Conservation (phyloP, 2,797 vertebrate species). For the Tapera naevia region DNA sequence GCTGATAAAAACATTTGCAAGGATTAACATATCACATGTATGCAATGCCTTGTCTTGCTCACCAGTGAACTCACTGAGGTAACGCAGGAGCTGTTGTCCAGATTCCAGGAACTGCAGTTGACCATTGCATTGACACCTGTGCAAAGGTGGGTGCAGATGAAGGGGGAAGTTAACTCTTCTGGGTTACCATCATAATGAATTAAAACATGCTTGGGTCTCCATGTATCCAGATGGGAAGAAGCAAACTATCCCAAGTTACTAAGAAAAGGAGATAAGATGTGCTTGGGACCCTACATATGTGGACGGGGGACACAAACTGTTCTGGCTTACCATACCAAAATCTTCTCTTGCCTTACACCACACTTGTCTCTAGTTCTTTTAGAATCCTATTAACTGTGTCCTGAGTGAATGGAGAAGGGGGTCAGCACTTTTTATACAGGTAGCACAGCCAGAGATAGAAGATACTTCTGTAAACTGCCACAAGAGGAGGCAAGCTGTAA, state of each 20-base stretch:
- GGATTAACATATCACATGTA: not conserved
- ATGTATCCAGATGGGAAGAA: not conserved
- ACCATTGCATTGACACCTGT: not conserved
- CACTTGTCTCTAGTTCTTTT: not conserved
- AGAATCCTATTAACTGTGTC: not conserved
- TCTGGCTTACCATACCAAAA: not conserved
- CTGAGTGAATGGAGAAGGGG: not conserved
- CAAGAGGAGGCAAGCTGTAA: not conserved
- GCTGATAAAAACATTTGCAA: not conserved
- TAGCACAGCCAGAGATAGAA: not conserved
- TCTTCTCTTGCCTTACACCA: not conserved
- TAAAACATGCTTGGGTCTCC: not conserved
- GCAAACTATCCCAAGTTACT: not conserved
- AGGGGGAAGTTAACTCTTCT: not conserved
- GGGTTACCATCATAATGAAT: not conserved
- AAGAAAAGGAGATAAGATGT: not conserved
- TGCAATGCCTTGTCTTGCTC: not conserved
- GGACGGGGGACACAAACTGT: not conserved
- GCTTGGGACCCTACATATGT: not conserved
- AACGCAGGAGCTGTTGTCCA: not conserved
- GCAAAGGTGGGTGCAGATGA: not conserved
- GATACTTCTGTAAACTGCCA: not conserved
- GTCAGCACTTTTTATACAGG: not conserved
- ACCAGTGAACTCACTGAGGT: not conserved
- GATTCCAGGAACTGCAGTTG: not conserved